phyloP scores from a whole-genome alignment of 2,888 invertebrate species.

The Lutraria lutraria region DNA sequence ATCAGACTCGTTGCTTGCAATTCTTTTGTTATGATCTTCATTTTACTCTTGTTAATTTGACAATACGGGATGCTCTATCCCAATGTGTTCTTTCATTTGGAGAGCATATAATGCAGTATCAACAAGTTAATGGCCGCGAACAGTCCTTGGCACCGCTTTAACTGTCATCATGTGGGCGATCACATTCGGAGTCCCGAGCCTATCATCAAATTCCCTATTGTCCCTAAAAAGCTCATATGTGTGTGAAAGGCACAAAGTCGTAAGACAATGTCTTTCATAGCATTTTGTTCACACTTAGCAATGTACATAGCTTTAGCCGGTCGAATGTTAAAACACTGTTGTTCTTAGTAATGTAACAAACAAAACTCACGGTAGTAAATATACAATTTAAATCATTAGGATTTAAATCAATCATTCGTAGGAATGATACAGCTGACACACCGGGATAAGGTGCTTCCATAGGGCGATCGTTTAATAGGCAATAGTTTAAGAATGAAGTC shows the following conservation, averaged over 20 bases:
- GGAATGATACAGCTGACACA: too few relatives aligned
- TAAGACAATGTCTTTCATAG: too few relatives aligned
- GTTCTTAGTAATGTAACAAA: background rate
- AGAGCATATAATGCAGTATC: background rate
- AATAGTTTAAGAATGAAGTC: background rate
- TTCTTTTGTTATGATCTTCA: too few relatives aligned
- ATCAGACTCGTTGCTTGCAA: too few relatives aligned
- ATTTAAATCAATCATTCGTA: too few relatives aligned
- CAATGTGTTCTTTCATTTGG: too few relatives aligned
- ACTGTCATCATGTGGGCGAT: background rate
- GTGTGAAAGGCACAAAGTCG: conserved; percentile 14
- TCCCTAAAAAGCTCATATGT: conserved; percentile 4
- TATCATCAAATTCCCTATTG: background rate
- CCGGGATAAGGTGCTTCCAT: background rate
- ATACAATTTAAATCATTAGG: too few relatives aligned
- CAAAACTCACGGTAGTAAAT: conserved; percentile 7
- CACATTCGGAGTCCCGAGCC: too few relatives aligned
- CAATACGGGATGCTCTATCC: too few relatives aligned
- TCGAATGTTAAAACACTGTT: conserved; percentile 21
- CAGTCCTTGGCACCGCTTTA: conserved; percentile 8
- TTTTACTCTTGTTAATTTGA: too few relatives aligned
- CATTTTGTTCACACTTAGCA: too few relatives aligned
- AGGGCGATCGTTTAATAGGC: background rate
- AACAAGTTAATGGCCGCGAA: background rate
- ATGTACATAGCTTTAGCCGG: too few relatives aligned